phyloP scores from a whole-genome alignment of 2,113 vertebrate genomes.

The Chloebia gouldiae region DNA sequence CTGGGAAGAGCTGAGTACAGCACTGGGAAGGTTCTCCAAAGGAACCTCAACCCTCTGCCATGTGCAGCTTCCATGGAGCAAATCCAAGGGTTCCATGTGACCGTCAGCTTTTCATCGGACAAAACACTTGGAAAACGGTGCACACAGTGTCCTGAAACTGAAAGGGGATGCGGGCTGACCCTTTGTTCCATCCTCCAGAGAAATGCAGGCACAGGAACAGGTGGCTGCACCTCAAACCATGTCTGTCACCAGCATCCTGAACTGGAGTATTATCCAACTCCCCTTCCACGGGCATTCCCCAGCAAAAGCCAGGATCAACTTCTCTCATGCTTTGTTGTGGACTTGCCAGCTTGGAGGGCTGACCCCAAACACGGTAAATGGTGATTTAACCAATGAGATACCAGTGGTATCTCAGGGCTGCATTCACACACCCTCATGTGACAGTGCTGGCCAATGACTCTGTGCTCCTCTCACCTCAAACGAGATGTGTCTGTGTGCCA shows the following conservation, averaged over 20 bases:
- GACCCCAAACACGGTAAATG: background rate
- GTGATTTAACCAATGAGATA: background rate
- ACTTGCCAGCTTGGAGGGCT: background rate
- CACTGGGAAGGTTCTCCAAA: background rate
- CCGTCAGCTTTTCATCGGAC: background rate
- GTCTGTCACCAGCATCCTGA: background rate
- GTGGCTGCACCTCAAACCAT: background rate
- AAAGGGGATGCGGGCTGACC: background rate
- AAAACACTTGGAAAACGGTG: background rate
- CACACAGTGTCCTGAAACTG: background rate
- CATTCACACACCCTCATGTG: fast-evolving
- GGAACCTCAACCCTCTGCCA: background rate
- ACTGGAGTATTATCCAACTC: fast-evolving
- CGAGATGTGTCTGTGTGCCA: background rate
- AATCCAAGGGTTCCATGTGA: background rate
- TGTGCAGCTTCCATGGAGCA: fast-evolving
- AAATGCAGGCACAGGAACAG: background rate
- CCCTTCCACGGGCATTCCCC: fast-evolving
- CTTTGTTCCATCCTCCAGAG: background rate
- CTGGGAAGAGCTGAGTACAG: background rate
- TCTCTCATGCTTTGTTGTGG: background rate
- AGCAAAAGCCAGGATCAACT: background rate
- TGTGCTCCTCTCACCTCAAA: background rate
- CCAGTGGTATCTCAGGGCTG: background rate
- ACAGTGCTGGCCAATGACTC: background rate